Percentiles rank a stretch among this genome's conserved stretches.
phyloP scores from a whole-genome alignment of 2,888 invertebrate species.

The Seira sanloemensis region DNA sequence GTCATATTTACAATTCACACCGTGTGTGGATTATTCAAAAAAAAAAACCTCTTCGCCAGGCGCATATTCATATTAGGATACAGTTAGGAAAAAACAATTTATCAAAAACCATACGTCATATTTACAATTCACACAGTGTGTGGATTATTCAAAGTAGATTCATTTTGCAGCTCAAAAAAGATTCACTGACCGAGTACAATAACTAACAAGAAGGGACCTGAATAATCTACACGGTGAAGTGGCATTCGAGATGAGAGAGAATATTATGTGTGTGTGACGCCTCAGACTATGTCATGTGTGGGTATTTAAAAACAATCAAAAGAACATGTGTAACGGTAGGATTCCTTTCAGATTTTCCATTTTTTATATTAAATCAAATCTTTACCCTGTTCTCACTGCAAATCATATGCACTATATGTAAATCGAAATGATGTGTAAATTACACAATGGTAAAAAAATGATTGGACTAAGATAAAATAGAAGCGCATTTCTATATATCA shows the following conservation, averaged over 20 bases:
- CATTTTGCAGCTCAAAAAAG: slow-evolving; percentile 29
- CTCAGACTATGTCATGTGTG: neutral
- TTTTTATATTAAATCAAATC: neutral
- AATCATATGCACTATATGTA: neutral
- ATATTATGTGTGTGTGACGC: too few species aligned
- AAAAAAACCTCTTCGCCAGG: too few species aligned
- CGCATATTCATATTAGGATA: too few species aligned
- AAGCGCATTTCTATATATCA: neutral
- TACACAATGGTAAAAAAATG: neutral
- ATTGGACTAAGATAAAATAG: neutral
- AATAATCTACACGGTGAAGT: too few species aligned
- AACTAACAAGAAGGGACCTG: neutral
- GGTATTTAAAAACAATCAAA: neutral
- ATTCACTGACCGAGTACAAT: slow-evolving; percentile 43
- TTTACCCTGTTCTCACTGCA: neutral
- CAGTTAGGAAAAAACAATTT: slow-evolving; percentile 46
- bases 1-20: neutral
- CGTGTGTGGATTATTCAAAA: too few species aligned
- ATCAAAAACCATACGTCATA: slow-evolving; percentile 29
- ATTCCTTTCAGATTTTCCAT: neutral
- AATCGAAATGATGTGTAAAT: neutral
- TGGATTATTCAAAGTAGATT: neutral
- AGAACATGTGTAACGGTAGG: neutral
- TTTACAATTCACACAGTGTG: neutral
- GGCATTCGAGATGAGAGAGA: too few species aligned